These are phyloP conservation scores for Micrasema longulum DNA, from an alignment of 1,140 invertebrate species.

Conservation along the genomic window DNA sequence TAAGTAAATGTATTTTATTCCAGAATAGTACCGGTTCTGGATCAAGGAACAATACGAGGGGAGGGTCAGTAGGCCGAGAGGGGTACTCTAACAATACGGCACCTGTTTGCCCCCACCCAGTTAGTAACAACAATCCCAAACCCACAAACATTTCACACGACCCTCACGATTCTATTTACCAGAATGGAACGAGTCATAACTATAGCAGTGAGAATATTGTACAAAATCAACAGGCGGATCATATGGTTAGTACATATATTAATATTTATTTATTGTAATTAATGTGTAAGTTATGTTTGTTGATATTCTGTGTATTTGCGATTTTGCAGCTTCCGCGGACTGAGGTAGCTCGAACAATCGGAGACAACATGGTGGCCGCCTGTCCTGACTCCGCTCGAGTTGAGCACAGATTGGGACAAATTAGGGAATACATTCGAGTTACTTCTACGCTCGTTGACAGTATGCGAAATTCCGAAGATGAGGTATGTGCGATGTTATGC, in stretches of 20 bases:
- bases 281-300: not conserved
- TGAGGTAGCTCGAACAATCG: constrained; percentile 59
- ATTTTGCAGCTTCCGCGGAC: constrained; percentile 54
- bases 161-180: constrained; percentile 40
- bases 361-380: constrained; percentile 63
- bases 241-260: constrained; percentile 21
- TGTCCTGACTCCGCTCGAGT: constrained; percentile 69
- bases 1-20: not conserved
- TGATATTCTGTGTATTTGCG: not conserved
- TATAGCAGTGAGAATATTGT: constrained; percentile 10
- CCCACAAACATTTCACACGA: constrained; percentile 41
- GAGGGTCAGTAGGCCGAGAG: constrained; percentile 21
- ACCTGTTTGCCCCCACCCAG: constrained; percentile 35
- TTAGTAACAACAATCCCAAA: constrained; percentile 26
- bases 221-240: constrained; percentile 18
- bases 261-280: not conserved
- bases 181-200: constrained; percentile 35
- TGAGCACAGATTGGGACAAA: constrained; percentile 71
- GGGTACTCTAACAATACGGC: constrained; percentile 20
- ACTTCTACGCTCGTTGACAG: constrained; percentile 73
- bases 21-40: constrained; percentile 25
- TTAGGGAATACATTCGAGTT: constrained; percentile 72
- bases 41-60: constrained; percentile 23
- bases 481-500: too few relatives aligned
- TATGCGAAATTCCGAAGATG: constrained; percentile 71